phyloP scores from a whole-genome alignment of 2,113 vertebrate genomes.

The Aptenodytes forsteri region DNA sequence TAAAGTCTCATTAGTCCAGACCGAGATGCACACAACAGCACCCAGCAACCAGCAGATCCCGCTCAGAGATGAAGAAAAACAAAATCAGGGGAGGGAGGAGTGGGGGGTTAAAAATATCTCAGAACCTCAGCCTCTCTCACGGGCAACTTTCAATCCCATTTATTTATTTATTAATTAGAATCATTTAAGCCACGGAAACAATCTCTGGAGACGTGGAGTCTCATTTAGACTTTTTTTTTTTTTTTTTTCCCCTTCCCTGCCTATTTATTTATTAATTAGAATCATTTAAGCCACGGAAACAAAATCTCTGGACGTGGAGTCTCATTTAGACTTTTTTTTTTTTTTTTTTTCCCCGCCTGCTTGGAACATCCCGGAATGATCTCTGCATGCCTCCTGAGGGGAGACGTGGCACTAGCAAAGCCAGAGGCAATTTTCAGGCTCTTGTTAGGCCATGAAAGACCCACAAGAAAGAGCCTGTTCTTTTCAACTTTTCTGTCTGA shows the following conservation, averaged over 20 bases:
- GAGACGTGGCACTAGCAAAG: not conserved
- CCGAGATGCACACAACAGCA: not conserved
- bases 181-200: slow-evolving; percentile 63
- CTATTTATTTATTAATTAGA: slow-evolving; percentile 78
- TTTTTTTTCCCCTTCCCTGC: too few species aligned
- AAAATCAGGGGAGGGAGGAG: not conserved
- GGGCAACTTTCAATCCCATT: slow-evolving; percentile 54
- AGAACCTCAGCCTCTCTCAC: slow-evolving; percentile 4
- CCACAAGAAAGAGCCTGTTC: not conserved
- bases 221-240: slow-evolving; percentile 10
- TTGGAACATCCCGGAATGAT: slow-evolving; percentile 12
- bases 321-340: slow-evolving; percentile 9
- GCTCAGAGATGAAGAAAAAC: not conserved
- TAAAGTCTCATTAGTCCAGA: not conserved
- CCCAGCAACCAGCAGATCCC: not conserved
- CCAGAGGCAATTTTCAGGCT: slow-evolving; percentile 7
- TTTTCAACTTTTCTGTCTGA: not conserved
- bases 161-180: slow-evolving; percentile 78
- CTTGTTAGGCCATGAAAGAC: not conserved
- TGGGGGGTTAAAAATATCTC: slow-evolving; percentile 37
- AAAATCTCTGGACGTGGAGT: slow-evolving; percentile 30
- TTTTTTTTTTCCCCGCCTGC: not conserved
- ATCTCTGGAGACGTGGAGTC: slow-evolving; percentile 37
- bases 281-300: slow-evolving; percentile 65
- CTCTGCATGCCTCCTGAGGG: not conserved